Evolutionary conservation across 2,113 vertebrate species (phyloP).

Genomic region (Grallaria varia): DNA sequence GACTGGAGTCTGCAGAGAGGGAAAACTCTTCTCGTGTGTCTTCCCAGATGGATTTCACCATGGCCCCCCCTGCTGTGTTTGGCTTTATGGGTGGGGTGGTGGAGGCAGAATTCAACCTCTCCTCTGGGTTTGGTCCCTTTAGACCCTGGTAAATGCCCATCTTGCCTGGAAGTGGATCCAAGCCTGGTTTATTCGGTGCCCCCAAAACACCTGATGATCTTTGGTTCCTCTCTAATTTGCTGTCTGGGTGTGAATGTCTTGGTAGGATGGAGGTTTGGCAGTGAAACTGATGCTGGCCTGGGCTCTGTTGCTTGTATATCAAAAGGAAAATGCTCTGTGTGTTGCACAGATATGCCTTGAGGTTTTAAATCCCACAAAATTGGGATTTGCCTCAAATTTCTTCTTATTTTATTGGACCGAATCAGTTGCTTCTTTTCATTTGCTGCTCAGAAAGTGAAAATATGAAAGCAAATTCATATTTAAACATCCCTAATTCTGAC

Average conservation of each 20-base stretch:
- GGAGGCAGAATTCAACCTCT: background rate
- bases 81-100: background rate
- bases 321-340: background rate
- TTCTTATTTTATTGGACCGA: background rate
- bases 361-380: background rate
- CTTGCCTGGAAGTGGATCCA: background rate
- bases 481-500: background rate
- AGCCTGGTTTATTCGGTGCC: background rate
- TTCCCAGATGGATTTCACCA: background rate
- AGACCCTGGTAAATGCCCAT: background rate
- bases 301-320: background rate
- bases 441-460: background rate
- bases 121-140: background rate
- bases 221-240: background rate
- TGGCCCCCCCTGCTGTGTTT: background rate
- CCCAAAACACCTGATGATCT: background rate
- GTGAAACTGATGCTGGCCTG: background rate
- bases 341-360: rapidly evolving
- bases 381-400: background rate
- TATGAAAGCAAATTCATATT: rapidly evolving
- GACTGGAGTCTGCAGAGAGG: background rate
- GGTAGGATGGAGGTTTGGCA: background rate
- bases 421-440: background rate
- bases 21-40: background rate
- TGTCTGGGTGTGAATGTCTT: background rate